Evolutionary conservation across 2,113 vertebrate species (phyloP), one percentile per base, ranked within the genome.

Genomic region (Tragelaphus strepsiceros): DNA sequence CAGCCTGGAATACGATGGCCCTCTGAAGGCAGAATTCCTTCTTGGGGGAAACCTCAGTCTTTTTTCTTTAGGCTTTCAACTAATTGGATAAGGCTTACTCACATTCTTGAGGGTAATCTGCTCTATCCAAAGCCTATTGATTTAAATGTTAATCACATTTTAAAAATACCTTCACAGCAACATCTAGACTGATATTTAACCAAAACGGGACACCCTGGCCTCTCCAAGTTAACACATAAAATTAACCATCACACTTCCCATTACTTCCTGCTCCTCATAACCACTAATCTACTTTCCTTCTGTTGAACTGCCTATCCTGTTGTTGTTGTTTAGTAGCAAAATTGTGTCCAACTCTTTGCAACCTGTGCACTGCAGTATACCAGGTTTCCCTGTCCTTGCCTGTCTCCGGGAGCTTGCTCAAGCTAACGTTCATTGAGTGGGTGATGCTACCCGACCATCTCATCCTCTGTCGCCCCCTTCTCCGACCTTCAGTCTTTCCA

Each of bases 101-200:
- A 88, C 30, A 94, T 67, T 84, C 85, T 67, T 30, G 46, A 94
- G 7, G 11, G 21, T 84, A 94, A 96, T 43, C 82, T 54, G 35
- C 35, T 94, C 82, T 86, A 56, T n/a, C 89, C 32, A 81, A 80
- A 71, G 26, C 56, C 59, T 77, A 96, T 35, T 82, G 30, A 64
- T 56, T 84, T 96, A 95, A 95, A 89, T 22, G 53, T 58, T 92
- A 89, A 84, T 51, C 51, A 74, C 21, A 58, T 78, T 74, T 90
- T 59, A 61, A 49, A 96, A 93, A 91, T 91, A 85, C 13, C 56
- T 78, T 88, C 43, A 94, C 5, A 92, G 53, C 49, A 96, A 90
- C 32, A 90, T 56, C 82, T 95, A 86, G 26, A 80, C 26, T 62
- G 32, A 26, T 82, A 83, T 86, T 89, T 92, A 53, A 85, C 78